Evolutionary conservation across 2,797 vertebrate genomes (phyloP).

Genomic region (Molossus molossus): DNA sequence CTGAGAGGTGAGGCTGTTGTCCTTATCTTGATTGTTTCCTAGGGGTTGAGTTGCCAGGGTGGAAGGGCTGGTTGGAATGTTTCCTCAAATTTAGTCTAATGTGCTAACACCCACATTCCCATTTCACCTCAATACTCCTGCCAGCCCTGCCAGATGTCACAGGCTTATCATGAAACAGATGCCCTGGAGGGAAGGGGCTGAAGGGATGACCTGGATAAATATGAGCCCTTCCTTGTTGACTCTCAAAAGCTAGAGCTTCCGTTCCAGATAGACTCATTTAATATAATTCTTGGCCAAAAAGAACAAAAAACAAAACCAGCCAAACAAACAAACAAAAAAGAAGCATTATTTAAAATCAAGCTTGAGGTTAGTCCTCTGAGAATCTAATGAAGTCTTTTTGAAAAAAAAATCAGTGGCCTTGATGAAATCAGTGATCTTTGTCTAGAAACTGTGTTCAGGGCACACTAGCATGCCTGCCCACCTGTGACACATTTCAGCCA

Average conservation of each 20-base stretch:
- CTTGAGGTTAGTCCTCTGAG: not conserved
- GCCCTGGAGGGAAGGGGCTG: not conserved
- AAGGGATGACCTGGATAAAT: conserved; percentile 13
- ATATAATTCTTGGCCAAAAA: conserved; percentile 81
- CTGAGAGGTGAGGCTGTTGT: not conserved
- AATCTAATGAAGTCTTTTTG: conserved; percentile 21
- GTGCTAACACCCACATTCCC: conserved; percentile 13
- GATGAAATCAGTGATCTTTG: not conserved
- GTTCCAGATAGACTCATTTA: conserved; percentile 82
- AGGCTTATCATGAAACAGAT: conserved; percentile 20
- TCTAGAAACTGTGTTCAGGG: not conserved
- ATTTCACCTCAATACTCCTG: conserved; percentile 10
- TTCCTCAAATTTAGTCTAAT: conserved; percentile 41
- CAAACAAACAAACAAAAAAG: not conserved
- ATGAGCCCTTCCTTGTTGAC: not conserved
- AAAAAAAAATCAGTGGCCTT: conserved; percentile 21
- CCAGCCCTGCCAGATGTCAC: conserved; percentile 26
- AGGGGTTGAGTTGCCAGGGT: not conserved
- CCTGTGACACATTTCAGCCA: conserved; percentile 26
- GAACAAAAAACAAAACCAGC: no score
- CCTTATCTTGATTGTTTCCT: conserved; percentile 25
- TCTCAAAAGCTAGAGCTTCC: conserved; percentile 80
- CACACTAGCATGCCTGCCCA: not conserved
- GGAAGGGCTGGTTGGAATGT: conserved; percentile 10
- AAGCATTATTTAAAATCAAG: not conserved